Evolutionary conservation across 1,140 invertebrate species (phyloP).

Genomic region (Euschistus heros): DNA sequence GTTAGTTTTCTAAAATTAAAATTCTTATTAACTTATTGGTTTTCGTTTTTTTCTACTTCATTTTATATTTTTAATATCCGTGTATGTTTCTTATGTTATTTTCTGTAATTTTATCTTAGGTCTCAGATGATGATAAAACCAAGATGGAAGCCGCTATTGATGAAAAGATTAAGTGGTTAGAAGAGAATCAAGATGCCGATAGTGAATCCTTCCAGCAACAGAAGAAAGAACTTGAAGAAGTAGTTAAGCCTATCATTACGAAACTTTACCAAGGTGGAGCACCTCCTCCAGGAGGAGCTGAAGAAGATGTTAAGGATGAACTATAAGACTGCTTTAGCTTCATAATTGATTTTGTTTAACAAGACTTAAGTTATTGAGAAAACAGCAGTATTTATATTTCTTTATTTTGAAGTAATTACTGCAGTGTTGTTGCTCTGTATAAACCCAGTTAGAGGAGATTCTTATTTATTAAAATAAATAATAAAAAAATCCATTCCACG

Average conservation of each 20-base stretch:
- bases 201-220: conserved; percentile 90
- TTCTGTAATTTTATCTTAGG: conserved; percentile 30
- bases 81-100: neutral
- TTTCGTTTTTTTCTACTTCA: neutral
- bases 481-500: no score
- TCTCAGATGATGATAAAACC: conserved; percentile 81
- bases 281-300: conserved; percentile 52
- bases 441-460: no score
- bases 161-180: conserved; percentile 96
- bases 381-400: no score
- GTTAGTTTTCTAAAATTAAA: conserved; percentile 35
- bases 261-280: conserved; percentile 87
- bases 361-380: no score
- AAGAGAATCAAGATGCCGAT: conserved; percentile 89
- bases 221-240: conserved; percentile 92
- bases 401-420: no score
- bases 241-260: conserved; percentile 94
- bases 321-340: conserved; percentile 47
- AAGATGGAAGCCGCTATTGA: conserved; percentile 95
- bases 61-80: neutral
- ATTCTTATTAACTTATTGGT: neutral
- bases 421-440: no score
- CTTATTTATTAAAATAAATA: no score
- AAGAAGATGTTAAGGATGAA: conserved; percentile 77
- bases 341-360: no score